A percentile compares a stretch with the other conserved stretches of the same genome.
Evolutionary conservation across 2,888 invertebrate species (phyloP).

Genomic region (Macroteleia sp.): DNA sequence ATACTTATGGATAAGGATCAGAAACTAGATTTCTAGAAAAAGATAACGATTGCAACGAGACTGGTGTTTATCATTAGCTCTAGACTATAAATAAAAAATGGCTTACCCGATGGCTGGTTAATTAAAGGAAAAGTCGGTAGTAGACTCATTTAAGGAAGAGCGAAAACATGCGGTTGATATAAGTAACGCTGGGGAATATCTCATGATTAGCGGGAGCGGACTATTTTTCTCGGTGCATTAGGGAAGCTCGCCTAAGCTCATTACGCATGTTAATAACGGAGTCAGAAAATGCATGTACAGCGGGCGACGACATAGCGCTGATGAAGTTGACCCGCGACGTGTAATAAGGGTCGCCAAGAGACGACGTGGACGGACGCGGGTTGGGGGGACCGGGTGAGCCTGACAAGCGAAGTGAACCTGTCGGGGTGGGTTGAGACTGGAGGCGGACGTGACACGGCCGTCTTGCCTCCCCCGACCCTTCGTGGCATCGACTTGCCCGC

Average conservation of each 20-base stretch:
- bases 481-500: slow-evolving; percentile 64
- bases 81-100: slow-evolving; percentile 6
- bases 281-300: slow-evolving; percentile 67
- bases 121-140: slow-evolving; percentile 12
- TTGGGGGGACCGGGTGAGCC: slow-evolving; percentile 68
- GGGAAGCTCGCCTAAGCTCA: slow-evolving; percentile 47
- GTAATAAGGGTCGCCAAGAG: slow-evolving; percentile 81
- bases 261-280: slow-evolving; percentile 77
- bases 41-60: no score
- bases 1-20: no score
- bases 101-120: slow-evolving; percentile 16
- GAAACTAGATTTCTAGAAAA: no score
- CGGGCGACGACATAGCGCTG: slow-evolving; percentile 76
- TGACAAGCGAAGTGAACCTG: slow-evolving; percentile 79
- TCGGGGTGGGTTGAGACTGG: slow-evolving; percentile 77
- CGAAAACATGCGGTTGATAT: slow-evolving; percentile 29
- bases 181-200: slow-evolving; percentile 32
- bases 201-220: slow-evolving; percentile 38
- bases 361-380: slow-evolving; percentile 71
- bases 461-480: slow-evolving; percentile 74
- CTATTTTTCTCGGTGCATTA: slow-evolving; percentile 41
- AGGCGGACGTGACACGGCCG: slow-evolving; percentile 83
- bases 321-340: slow-evolving; percentile 82
- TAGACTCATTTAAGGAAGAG: slow-evolving; percentile 33
- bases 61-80: no score